Base-by-base conservation (phyloP, 92 coral and sea anemone species). In the Muricea muricata region DNA sequence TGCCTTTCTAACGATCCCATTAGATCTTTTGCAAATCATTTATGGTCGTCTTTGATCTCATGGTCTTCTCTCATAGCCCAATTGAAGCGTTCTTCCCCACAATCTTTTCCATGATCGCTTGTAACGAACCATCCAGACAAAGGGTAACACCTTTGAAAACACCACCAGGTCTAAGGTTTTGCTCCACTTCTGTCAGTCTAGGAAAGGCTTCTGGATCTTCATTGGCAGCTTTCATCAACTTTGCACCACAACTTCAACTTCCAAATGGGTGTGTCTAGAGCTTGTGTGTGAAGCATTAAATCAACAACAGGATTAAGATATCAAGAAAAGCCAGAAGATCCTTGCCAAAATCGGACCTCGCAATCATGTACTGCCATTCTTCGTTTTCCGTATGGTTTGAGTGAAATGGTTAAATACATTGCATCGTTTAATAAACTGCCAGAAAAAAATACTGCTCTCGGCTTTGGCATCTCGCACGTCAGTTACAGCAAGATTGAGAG, bases 181-280 rank as follows among this genome's bases (percentile, higher is more conserved):
- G 71, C 58, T 69, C 52, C 30, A 48, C 72, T 79, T 79, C 28
- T 47, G 30, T 56, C 69, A 79, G 57, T 65, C 85, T 54, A 28
- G 85, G 85, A 73, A 78, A 78, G 10, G 63, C 48, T 66, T 55
- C 70, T 23, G 26, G 23, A 52, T 78, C 81, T 48, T 23, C 84
- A 28, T 56, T 79, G 30, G 52, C 72, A 58, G 73, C 84, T 79
- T 58, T 71, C 68, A 71, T 4, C 30, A 57, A 20, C 84, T 79
- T 56, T 58, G 84, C 52, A 35, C 60, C 60, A 52, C 60, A 65
- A 73, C 73, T 63, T 80, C 65, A 80, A 39, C 85, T 80, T 65
- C 85, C 48, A 80, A 55, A 80, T 63, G 14, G 75, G 85, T 65
- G 75, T 80, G 54, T 80, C 85, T 20, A 79, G 72, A 23, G 84